Percentiles rank a stretch among this genome's conserved stretches.
Conservation (phyloP, 2,888 invertebrate species). For the Nomada ferruginata region DNA sequence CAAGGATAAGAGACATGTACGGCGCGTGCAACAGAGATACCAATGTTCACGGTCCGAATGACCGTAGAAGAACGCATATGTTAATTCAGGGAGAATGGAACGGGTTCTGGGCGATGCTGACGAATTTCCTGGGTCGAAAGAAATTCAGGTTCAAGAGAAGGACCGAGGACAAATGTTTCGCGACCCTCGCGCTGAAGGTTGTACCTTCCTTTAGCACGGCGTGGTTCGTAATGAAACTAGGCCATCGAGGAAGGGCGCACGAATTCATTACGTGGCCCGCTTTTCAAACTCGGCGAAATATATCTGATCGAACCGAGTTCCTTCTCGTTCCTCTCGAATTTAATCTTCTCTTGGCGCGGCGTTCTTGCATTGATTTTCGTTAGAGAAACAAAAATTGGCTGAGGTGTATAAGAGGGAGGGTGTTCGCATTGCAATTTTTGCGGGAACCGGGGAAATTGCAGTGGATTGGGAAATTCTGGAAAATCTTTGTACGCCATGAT, state of each 20-base stretch:
- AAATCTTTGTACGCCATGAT: no score
- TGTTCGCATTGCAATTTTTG: no score
- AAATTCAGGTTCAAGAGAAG: conserved; percentile 49
- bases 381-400: not conserved
- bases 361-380: no score
- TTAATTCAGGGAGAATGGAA: conserved; percentile 8
- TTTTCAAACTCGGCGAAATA: conserved; percentile 64
- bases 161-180: conserved; percentile 62
- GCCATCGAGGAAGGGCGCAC: conserved; percentile 72
- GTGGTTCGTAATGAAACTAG: conserved; percentile 69
- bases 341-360: conserved; percentile 35
- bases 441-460: no score
- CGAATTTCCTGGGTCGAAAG: not conserved
- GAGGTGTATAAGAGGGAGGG: not conserved
- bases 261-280: conserved; percentile 73
- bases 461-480: no score
- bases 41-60: not conserved
- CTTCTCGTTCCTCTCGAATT: conserved; percentile 42
- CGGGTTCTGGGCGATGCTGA: not conserved
- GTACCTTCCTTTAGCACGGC: conserved; percentile 70
- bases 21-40: not conserved
- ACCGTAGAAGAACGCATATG: not conserved
- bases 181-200: conserved; percentile 67
- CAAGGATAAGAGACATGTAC: not conserved
- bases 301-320: conserved; percentile 65